Evolutionary conservation across 2,888 invertebrate species (phyloP).

Genomic region (Drosophila paranaensis): DNA sequence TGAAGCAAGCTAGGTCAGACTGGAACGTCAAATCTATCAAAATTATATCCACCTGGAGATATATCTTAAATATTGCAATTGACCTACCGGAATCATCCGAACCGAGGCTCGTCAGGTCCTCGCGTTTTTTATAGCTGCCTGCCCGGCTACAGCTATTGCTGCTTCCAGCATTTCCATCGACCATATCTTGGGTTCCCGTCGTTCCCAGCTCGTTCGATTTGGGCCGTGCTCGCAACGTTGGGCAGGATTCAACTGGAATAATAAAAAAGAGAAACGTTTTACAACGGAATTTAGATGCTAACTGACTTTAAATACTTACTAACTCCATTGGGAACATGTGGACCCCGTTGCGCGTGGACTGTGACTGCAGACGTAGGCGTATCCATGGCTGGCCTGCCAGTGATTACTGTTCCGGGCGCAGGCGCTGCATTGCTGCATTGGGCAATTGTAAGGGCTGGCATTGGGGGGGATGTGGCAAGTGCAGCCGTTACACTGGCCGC

Average conservation of each 20-base stretch:
- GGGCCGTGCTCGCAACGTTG: slow-evolving; percentile 73
- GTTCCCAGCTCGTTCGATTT: slow-evolving; percentile 72
- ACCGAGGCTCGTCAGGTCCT: slow-evolving; percentile 86
- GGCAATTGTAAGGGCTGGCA: slow-evolving; percentile 63
- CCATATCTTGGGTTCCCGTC: slow-evolving; percentile 47
- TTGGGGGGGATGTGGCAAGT: slow-evolving; percentile 73
- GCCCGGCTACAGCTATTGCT: slow-evolving; percentile 62
- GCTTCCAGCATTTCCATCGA: slow-evolving; percentile 43
- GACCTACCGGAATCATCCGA: slow-evolving; percentile 86
- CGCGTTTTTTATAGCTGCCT: slow-evolving; percentile 83
- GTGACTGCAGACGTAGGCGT: slow-evolving; percentile 22
- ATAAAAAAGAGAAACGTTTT: background rate
- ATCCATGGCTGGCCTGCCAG: slow-evolving; percentile 14
- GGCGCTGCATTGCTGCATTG: slow-evolving; percentile 23
- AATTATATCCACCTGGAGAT: background rate
- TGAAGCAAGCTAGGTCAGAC: slow-evolving; percentile 1
- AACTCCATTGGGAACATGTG: slow-evolving; percentile 41
- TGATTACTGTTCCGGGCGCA: slow-evolving; percentile 26
- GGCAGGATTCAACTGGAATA: slow-evolving; percentile 69
- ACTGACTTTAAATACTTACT: slow-evolving; percentile 49
- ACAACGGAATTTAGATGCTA: background rate
- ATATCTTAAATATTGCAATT: background rate
- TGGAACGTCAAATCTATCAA: background rate
- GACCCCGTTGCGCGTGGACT: slow-evolving; percentile 41
- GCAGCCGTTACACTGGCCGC: slow-evolving; percentile 83